A percentile compares a stretch with the other conserved stretches of the same genome.
phyloP scores from a whole-genome alignment of 2,888 invertebrate genomes.

The Capitulum mitella region DNA sequence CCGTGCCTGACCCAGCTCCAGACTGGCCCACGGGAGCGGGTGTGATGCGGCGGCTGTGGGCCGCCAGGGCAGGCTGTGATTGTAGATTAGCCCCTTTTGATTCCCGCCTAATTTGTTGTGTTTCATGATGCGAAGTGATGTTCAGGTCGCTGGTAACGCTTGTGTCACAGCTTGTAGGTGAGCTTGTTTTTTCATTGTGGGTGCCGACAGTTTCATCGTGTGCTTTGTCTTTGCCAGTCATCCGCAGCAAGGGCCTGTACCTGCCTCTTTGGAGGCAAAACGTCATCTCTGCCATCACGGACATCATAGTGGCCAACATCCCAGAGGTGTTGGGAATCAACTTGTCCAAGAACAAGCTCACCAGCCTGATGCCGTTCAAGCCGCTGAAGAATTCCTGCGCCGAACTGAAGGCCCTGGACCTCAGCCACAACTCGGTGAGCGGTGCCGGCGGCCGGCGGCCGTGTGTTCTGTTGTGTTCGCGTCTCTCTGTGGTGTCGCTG shows the following conservation, averaged over 20 bases:
- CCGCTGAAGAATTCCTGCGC: conserved; percentile 59
- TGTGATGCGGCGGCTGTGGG: too few species aligned
- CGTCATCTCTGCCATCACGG: conserved; percentile 63
- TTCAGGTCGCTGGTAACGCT: too few species aligned
- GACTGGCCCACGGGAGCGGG: too few species aligned
- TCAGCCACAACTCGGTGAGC: conserved; percentile 73
- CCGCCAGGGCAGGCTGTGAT: too few species aligned
- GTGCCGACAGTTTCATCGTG: background rate
- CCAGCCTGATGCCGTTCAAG: conserved; percentile 59
- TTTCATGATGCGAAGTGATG: too few species aligned
- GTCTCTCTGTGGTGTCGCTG: too few species aligned
- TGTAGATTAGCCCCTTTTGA: too few species aligned
- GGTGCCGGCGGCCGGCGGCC: too few species aligned
- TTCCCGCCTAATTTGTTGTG: background rate
- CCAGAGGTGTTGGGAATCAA: conserved; percentile 73
- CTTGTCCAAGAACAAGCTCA: conserved; percentile 69
- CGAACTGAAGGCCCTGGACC: conserved; percentile 65
- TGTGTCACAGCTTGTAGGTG: too few species aligned
- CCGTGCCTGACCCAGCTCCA: too few species aligned
- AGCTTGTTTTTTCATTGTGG: too few species aligned
- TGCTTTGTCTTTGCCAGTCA: conserved; percentile 46
- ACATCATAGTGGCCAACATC: conserved; percentile 74
- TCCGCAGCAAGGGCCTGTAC: conserved; percentile 56
- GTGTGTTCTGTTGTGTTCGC: too few species aligned
- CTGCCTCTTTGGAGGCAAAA: conserved; percentile 65